A percentile compares a stretch with the other conserved stretches of the same genome.
phyloP scores from a whole-genome alignment of 2,113 vertebrate species.

The Aplodontia rufa region DNA sequence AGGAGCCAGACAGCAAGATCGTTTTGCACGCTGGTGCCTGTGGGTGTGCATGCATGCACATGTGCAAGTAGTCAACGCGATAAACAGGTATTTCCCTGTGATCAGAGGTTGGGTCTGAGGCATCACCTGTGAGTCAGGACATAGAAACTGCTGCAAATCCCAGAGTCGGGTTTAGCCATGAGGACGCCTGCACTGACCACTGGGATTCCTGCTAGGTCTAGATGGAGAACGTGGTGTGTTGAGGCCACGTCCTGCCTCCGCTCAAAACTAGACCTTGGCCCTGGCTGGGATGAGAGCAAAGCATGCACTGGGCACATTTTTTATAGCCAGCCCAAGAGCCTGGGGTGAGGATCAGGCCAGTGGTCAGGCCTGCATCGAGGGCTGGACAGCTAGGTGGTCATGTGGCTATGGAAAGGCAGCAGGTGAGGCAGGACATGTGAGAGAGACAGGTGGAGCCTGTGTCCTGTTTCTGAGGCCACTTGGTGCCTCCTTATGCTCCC shows the following conservation, averaged over 20 bases:
- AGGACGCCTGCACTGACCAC: background rate
- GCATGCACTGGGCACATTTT: background rate
- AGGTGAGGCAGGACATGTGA: too few species aligned
- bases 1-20: background rate
- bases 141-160: background rate
- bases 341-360: background rate
- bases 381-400: background rate
- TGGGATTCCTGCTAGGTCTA: background rate
- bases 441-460: background rate
- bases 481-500: fast-evolving
- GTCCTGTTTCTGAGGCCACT: background rate
- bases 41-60: background rate
- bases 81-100: background rate
- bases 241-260: background rate
- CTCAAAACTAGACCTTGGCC: background rate
- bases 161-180: background rate
- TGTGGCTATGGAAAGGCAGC: background rate
- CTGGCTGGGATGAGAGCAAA: background rate
- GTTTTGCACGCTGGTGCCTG: background rate
- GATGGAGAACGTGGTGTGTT: background rate
- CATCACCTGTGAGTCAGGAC: background rate
- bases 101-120: background rate
- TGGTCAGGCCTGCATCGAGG: fast-evolving
- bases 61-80: too few species aligned
- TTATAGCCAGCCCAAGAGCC: background rate